These are phyloP conservation scores for Conopomorpha cramerella DNA, from an alignment of 1,140 invertebrate genomes.

Conservation along the genomic window DNA sequence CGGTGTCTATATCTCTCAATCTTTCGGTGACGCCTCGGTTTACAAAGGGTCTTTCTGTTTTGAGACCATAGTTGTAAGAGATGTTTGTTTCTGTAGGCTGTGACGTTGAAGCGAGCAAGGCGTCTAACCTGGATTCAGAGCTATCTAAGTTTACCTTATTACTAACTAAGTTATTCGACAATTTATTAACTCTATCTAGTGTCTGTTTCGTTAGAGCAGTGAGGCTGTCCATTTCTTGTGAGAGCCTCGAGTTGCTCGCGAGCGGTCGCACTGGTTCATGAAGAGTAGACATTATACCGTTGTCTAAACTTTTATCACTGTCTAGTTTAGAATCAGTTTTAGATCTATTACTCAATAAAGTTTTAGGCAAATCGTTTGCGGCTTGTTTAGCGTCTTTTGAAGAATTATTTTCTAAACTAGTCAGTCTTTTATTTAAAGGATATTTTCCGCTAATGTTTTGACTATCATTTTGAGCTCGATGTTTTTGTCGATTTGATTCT, in stretches of 20 bases:
- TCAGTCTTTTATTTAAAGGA: slow-evolving; percentile 60
- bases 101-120: slow-evolving; percentile 27
- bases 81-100: slow-evolving; percentile 19
- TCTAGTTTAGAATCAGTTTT: slow-evolving; percentile 18
- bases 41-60: slow-evolving; percentile 23
- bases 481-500: slow-evolving; percentile 43
- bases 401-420: slow-evolving; percentile 56
- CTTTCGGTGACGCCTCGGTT: slow-evolving; percentile 44
- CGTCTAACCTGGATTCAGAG: slow-evolving; percentile 26
- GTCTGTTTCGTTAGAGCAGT: slow-evolving; percentile 69
- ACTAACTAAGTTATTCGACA: slow-evolving; percentile 60
- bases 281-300: slow-evolving; percentile 37
- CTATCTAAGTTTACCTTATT: slow-evolving; percentile 42
- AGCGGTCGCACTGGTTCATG: slow-evolving; percentile 46
- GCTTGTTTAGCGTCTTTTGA: slow-evolving; percentile 33
- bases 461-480: slow-evolving; percentile 50
- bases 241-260: slow-evolving; percentile 52
- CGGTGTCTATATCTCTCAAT: slow-evolving; percentile 54
- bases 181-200: slow-evolving; percentile 68
- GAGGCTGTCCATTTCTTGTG: slow-evolving; percentile 66
- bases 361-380: slow-evolving; percentile 33
- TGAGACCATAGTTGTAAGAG: slow-evolving; percentile 33
- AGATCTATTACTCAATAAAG: slow-evolving; percentile 29
- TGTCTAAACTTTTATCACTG: slow-evolving; percentile 21
- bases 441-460: slow-evolving; percentile 53